A percentile compares a stretch with the other conserved stretches of the same genome.
Evolutionary conservation across 2,113 vertebrate species (phyloP).

Genomic region (Corapipo altera): DNA sequence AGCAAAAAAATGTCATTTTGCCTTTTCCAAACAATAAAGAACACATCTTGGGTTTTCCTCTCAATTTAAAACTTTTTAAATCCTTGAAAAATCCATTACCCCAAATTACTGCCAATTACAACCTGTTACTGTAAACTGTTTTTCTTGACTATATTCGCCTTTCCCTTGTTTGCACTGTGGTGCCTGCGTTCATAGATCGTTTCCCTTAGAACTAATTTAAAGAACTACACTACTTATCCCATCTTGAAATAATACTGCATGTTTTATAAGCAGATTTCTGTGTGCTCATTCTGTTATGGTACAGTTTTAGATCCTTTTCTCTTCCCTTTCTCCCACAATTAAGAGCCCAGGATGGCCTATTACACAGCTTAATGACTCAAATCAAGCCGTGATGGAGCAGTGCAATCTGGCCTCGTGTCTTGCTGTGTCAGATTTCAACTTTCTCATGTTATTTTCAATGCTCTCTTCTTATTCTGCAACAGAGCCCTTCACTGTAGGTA

Average conservation of each 20-base stretch:
- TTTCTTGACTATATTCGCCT: not conserved
- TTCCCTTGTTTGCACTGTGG: not conserved
- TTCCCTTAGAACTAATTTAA: not conserved
- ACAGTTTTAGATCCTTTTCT: not conserved
- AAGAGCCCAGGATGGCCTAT: not conserved
- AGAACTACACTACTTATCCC: not conserved
- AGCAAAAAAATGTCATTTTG: not conserved
- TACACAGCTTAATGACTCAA: constrained; percentile 40
- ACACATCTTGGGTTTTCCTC: not conserved
- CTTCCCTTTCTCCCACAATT: not conserved
- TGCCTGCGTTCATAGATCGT: not conserved
- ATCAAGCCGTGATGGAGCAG: not conserved
- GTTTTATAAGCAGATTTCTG: not conserved
- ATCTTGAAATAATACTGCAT: not conserved
- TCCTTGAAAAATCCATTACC: not conserved
- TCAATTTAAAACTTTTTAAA: not conserved
- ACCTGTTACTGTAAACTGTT: not conserved
- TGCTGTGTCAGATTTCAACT: constrained; percentile 1
- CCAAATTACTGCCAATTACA: not conserved
- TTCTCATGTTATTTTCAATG: not conserved
- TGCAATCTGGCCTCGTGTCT: not conserved
- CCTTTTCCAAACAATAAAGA: not conserved
- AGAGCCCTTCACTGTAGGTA: not conserved
- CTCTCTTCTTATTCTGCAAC: not conserved
- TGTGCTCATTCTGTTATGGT: not conserved